Percentiles rank a stretch among this genome's conserved stretches.
These are phyloP conservation scores for Adelges cooleyi DNA, from an alignment of 1,140 invertebrate species.

Conservation along the genomic window DNA sequence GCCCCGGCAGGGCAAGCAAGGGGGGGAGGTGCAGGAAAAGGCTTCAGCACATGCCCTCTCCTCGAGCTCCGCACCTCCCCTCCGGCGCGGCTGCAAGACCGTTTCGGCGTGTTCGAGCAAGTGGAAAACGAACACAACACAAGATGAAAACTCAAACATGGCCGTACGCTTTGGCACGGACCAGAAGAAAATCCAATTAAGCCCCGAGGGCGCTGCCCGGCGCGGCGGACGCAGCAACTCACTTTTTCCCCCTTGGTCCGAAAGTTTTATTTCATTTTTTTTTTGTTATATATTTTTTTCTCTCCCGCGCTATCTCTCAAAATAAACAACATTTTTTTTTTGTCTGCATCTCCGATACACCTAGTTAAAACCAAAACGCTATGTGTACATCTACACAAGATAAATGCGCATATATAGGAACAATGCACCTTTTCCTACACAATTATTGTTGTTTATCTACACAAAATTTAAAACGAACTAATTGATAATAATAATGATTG, in stretches of 20 bases:
- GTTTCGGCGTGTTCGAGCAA: conserved; percentile 10
- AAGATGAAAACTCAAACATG: conserved; percentile 28
- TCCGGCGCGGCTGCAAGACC: neutral
- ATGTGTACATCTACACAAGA: too few species aligned
- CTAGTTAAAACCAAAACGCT: too few species aligned
- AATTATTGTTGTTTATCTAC: too few species aligned
- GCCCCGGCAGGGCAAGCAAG: neutral
- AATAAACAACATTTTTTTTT: too few species aligned
- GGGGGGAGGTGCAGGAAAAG: neutral
- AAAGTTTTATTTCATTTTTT: too few species aligned
- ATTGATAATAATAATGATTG: too few species aligned
- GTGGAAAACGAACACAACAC: conserved; percentile 24
- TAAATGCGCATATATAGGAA: too few species aligned
- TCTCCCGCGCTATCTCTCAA: too few species aligned
- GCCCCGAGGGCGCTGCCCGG: neutral
- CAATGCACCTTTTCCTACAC: too few species aligned
- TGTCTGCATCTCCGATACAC: too few species aligned
- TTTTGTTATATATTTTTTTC: too few species aligned
- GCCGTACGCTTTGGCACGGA: conserved; percentile 17
- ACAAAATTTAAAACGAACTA: too few species aligned
- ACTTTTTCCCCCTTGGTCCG: neutral
- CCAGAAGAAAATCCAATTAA: conserved; percentile 27
- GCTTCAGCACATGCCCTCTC: neutral
- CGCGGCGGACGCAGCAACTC: neutral
- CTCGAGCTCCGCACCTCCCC: neutral